These are phyloP conservation scores for Syndactyla subalaris DNA, from an alignment of 2,797 vertebrate species.

Conservation along the genomic window DNA sequence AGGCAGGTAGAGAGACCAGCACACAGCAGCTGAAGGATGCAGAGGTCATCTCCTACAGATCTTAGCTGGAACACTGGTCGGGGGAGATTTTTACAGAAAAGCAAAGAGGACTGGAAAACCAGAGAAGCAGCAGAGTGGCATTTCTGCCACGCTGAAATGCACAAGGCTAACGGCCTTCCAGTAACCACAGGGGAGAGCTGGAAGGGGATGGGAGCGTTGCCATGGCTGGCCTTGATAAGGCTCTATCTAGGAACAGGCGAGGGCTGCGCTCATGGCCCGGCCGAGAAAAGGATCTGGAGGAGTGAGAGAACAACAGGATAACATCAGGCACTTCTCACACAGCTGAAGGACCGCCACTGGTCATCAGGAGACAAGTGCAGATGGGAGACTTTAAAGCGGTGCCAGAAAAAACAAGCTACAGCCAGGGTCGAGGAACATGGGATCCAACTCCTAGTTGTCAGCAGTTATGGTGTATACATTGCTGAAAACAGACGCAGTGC, in stretches of 20 bases:
- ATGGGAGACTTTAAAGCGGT: slow-evolving; percentile 38
- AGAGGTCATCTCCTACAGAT: neutral
- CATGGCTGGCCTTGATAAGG: neutral
- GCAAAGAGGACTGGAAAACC: neutral
- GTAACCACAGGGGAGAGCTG: neutral
- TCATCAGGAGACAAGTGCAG: slow-evolving; percentile 26
- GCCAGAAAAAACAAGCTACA: slow-evolving; percentile 64
- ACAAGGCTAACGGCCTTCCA: neutral
- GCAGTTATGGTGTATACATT: slow-evolving; percentile 51
- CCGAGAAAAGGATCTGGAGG: neutral
- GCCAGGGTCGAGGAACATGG: slow-evolving; percentile 56
- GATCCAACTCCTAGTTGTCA: slow-evolving; percentile 63
- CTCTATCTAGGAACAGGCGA: slow-evolving; percentile 29
- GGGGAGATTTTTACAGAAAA: neutral
- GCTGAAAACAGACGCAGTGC: slow-evolving; percentile 59
- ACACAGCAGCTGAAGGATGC: neutral
- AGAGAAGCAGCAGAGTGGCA: neutral
- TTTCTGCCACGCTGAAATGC: neutral
- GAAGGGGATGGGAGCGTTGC: neutral
- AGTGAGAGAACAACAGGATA: slow-evolving; percentile 37
- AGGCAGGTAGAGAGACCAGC: neutral
- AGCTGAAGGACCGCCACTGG: neutral
- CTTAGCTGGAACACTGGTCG: neutral
- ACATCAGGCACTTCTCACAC: slow-evolving; percentile 34
- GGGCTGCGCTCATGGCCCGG: neutral